Evolutionary conservation across 1,140 invertebrate genomes (phyloP).

Genomic region (Apis cerana): DNA sequence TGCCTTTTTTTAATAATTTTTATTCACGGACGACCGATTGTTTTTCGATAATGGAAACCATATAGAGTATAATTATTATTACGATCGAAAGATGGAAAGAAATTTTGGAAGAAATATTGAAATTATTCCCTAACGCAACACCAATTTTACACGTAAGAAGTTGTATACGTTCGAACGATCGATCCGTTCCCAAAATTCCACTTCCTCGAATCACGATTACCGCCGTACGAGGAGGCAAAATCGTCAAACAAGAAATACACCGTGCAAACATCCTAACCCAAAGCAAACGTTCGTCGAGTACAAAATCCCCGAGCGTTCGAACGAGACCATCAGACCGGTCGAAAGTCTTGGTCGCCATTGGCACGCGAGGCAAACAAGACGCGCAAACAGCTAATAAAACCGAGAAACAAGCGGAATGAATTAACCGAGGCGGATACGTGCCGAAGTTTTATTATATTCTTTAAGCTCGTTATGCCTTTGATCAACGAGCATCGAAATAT

Average conservation of each 20-base stretch:
- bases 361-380: slow-evolving; percentile 4
- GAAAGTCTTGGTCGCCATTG: not conserved
- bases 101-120: no score
- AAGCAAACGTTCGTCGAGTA: not conserved
- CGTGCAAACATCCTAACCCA: not conserved
- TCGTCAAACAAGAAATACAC: not conserved
- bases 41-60: no score
- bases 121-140: no score
- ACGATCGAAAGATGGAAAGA: no score
- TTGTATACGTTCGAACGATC: not conserved
- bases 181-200: not conserved
- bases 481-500: no score
- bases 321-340: no score
- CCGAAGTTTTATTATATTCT: not conserved
- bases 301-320: not conserved
- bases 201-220: not conserved
- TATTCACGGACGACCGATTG: not conserved
- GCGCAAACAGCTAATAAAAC: slow-evolving; percentile 20
- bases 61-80: no score
- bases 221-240: not conserved
- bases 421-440: slow-evolving; percentile 2
- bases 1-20: no score
- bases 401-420: slow-evolving; percentile 3
- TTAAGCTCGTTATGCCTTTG: not conserved
- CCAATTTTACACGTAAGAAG: not conserved